A percentile compares a stretch with the other conserved stretches of the same genome.
Evolutionary conservation across 2,888 invertebrate species (phyloP).

Genomic region (Pseudococcus longispinus): DNA sequence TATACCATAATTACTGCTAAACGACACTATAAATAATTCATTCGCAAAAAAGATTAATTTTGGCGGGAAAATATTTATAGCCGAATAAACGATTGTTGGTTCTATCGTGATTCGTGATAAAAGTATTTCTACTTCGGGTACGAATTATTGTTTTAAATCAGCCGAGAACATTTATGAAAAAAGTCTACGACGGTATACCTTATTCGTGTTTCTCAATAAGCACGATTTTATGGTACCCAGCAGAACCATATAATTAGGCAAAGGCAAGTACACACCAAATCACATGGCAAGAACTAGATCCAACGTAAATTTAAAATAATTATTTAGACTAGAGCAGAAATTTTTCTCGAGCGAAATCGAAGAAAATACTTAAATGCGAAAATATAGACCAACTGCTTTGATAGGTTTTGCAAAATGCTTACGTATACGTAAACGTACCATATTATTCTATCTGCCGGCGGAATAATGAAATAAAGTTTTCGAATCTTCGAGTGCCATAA

Average conservation of each 20-base stretch:
- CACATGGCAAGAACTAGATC: not conserved
- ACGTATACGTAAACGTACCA: no score
- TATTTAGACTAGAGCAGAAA: not conserved
- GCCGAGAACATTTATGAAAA: not conserved
- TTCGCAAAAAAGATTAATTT: not conserved
- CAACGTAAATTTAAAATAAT: not conserved
- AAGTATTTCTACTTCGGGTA: not conserved
- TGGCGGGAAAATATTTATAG: not conserved
- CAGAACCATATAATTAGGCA: not conserved
- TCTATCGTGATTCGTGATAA: not conserved
- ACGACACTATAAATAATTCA: not conserved
- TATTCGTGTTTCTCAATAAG: constrained; percentile 9
- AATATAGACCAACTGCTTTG: no score
- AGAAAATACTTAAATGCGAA: no score
- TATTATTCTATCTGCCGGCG: not conserved
- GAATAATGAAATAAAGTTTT: not conserved
- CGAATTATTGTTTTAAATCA: not conserved
- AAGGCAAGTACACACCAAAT: not conserved
- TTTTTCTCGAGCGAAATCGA: not conserved
- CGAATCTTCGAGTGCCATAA: not conserved
- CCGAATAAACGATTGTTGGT: not conserved
- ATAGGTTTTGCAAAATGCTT: no score
- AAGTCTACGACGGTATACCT: not conserved
- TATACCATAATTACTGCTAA: not conserved
- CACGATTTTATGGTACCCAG: not conserved